phyloP scores from a whole-genome alignment of 2,113 vertebrate genomes.

The Phodopus roborovskii region DNA sequence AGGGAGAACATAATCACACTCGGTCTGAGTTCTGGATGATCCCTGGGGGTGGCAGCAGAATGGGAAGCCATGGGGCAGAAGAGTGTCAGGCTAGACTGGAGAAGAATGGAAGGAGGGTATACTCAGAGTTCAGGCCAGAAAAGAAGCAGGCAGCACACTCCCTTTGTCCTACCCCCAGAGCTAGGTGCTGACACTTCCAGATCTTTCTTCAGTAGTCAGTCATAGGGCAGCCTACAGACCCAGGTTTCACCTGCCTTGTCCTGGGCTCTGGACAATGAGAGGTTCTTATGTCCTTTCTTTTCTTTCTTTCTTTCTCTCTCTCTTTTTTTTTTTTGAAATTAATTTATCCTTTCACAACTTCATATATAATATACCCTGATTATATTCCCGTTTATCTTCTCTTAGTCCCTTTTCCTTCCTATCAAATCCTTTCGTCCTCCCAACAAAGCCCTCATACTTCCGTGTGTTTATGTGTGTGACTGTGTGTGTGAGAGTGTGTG shows the following conservation, averaged over 20 bases:
- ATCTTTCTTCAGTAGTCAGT: not conserved
- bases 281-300: not conserved
- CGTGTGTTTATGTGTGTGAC: not conserved
- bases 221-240: not conserved
- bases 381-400: not conserved
- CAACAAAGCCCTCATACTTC: not conserved
- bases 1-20: not conserved
- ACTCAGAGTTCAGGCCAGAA: not conserved
- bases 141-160: accelerated
- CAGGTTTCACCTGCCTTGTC: not conserved
- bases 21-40: not conserved
- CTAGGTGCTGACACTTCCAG: not conserved
- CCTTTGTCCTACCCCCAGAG: not conserved
- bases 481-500: not conserved
- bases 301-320: not conserved
- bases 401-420: not conserved
- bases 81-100: not conserved
- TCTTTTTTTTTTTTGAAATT: not conserved
- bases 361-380: no score
- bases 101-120: not conserved
- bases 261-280: not conserved
- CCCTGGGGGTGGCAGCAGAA: not conserved
- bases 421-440: not conserved
- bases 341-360: not conserved
- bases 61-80: not conserved